These are phyloP conservation scores for Thalpophila matura DNA, from an alignment of 2,888 invertebrate species.

Conservation along the genomic window DNA sequence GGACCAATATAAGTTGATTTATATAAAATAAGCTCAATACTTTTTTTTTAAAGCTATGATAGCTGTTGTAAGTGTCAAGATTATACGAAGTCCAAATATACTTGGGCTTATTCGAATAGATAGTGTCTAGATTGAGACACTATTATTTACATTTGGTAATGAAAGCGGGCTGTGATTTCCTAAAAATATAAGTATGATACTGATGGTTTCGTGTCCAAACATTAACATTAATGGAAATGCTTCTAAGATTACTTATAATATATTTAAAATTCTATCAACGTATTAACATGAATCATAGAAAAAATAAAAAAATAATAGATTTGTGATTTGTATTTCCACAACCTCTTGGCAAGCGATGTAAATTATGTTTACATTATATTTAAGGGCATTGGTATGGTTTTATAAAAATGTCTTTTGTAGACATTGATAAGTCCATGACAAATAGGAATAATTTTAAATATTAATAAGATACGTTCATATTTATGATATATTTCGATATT, in stretches of 20 bases:
- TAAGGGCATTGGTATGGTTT: no score
- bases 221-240: no score
- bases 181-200: conserved; percentile 16
- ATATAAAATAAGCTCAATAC: background rate
- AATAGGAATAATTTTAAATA: conserved; percentile 3
- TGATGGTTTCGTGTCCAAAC: conserved; percentile 2
- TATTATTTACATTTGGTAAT: conserved; percentile 11
- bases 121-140: background rate
- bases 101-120: background rate
- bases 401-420: no score
- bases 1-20: conserved; percentile 28
- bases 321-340: no score
- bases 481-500: background rate
- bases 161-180: conserved; percentile 55
- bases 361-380: background rate
- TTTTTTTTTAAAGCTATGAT: background rate
- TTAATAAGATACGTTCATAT: conserved; percentile 2
- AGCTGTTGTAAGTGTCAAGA: background rate
- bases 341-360: background rate
- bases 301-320: no score
- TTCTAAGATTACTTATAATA: no score
- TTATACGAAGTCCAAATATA: background rate
- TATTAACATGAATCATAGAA: background rate
- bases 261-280: background rate
- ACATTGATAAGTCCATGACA: conserved; percentile 19